Evolutionary conservation across 1,140 invertebrate species (phyloP), one percentile per base, ranked within the genome.

Genomic region (Pogonognathellus flavescens): DNA sequence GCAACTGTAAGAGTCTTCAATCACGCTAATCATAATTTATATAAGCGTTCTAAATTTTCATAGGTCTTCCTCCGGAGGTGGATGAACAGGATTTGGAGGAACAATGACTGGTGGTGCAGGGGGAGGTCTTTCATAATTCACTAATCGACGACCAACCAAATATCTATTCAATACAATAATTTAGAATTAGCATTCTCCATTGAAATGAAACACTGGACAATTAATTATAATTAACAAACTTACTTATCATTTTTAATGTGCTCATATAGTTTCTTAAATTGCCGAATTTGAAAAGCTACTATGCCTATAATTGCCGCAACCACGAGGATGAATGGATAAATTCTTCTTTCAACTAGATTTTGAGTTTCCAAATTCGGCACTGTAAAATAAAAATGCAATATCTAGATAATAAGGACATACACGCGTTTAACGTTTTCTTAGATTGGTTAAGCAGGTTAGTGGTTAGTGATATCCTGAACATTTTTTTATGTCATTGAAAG

Each of bases 211-310:
- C 20, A 85, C 87, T 49, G 85, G 52, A 82, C 25, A 49, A 20
- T 41, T 13, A 8, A 13, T n/a, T 3, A 41, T 66, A 11, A 66
- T 6, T 20, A 85, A 85, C 10, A 18, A 20, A 90, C 91, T 91
- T 91, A 99, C 92, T 99, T 99, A 90, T 99, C 98, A 92, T 99
- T 99, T 91, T 98, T 98, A 90, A 99, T 99, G 91, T 99, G 98
- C 90, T 99, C 96, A 90, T 99, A 99, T 0, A 99, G 92, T 89
- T 97, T 95, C 89, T 94, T 94, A 90, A 99, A 97, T 90, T 99
- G 98, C 83, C 95, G 93, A 53, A 98, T 94, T 92, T 97, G 96
- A 89, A 93, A 93, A 82, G 93, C 92, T 70, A 97, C 92, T 72
- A 97, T 93, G 62, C 93, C 93, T 66, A 93, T 91, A 53, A 95